Conservation (phyloP, 2,888 invertebrate species). For the Sphinx pinastri region DNA sequence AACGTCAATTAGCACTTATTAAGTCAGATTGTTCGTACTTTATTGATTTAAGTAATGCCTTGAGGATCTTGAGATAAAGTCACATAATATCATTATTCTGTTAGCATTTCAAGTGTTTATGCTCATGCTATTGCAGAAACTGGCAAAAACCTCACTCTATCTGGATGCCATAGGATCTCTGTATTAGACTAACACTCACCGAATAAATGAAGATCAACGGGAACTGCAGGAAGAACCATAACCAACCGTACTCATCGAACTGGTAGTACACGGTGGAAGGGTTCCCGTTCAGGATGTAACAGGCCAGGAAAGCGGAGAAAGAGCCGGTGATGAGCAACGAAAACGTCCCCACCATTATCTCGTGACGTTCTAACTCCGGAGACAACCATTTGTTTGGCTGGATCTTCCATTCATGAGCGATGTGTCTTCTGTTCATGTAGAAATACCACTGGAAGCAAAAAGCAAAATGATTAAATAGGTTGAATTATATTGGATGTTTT, state of each 20-base stretch:
- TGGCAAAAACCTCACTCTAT: no score
- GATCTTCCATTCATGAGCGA: constrained; percentile 88
- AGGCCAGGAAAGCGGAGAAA: constrained; percentile 85
- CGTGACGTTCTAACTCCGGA: constrained; percentile 87
- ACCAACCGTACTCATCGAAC: constrained; percentile 85
- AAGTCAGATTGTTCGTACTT: no score
- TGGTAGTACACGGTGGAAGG: constrained; percentile 86
- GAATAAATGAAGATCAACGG: constrained; percentile 86
- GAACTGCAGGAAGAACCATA: constrained; percentile 87
- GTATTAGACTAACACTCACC: constrained; percentile 64
- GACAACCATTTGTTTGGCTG: constrained; percentile 88
- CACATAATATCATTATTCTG: no score
- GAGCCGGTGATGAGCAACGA: constrained; percentile 83
- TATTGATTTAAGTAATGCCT: no score
- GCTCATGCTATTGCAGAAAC: no score
- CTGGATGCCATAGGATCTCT: neutral
- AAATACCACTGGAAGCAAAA: constrained; percentile 86
- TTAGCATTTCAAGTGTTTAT: no score
- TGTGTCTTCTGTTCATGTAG: constrained; percentile 85
- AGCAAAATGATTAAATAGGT: neutral
- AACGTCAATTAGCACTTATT: no score
- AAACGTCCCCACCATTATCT: constrained; percentile 85
- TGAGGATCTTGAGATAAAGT: no score
- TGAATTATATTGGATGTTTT: neutral
- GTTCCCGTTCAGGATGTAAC: constrained; percentile 87